These are phyloP conservation scores for Xiphophorus couchianus DNA, from an alignment of 2,113 vertebrate genomes.

Conservation along the genomic window DNA sequence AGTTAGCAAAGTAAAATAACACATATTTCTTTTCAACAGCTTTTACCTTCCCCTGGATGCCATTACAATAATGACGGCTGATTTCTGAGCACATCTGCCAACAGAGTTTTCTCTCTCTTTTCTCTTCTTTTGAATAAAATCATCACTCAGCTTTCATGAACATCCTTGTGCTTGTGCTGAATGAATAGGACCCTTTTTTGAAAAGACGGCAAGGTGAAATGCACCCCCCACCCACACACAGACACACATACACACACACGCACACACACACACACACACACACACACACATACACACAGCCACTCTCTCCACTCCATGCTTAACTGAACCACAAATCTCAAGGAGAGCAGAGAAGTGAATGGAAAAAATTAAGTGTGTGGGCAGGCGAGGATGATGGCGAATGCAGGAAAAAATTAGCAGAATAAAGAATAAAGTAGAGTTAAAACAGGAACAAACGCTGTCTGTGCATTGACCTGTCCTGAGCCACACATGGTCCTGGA, in stretches of 20 bases:
- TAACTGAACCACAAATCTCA: slow-evolving; percentile 38
- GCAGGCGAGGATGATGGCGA: slow-evolving; percentile 32
- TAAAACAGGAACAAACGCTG: not conserved
- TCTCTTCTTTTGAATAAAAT: slow-evolving; percentile 50
- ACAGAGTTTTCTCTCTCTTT: slow-evolving; percentile 14
- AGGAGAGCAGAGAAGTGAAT: slow-evolving; percentile 41
- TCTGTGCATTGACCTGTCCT: slow-evolving; percentile 2
- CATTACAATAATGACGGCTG: slow-evolving; percentile 46
- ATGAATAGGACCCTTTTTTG: slow-evolving; percentile 52
- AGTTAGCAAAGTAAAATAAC: slow-evolving; percentile 28
- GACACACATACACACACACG: too few relatives aligned
- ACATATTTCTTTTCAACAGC: slow-evolving; percentile 40
- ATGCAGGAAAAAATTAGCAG: slow-evolving; percentile 39
- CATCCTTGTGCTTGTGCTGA: slow-evolving; percentile 34
- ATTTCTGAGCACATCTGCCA: slow-evolving; percentile 41
- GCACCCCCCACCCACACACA: slow-evolving; percentile 17
- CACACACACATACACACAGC: too few relatives aligned
- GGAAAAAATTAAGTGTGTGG: slow-evolving; percentile 36
- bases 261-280: too few relatives aligned
- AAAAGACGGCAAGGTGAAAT: slow-evolving; percentile 68
- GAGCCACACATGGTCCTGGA: not conserved
- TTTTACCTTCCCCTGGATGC: slow-evolving; percentile 32
- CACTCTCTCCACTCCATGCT: slow-evolving; percentile 16
- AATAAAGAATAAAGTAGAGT: slow-evolving; percentile 19
- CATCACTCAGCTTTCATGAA: slow-evolving; percentile 45